These are phyloP conservation scores for Lamellibrachia satsuma DNA, from an alignment of 2,888 invertebrate species.

Conservation along the genomic window DNA sequence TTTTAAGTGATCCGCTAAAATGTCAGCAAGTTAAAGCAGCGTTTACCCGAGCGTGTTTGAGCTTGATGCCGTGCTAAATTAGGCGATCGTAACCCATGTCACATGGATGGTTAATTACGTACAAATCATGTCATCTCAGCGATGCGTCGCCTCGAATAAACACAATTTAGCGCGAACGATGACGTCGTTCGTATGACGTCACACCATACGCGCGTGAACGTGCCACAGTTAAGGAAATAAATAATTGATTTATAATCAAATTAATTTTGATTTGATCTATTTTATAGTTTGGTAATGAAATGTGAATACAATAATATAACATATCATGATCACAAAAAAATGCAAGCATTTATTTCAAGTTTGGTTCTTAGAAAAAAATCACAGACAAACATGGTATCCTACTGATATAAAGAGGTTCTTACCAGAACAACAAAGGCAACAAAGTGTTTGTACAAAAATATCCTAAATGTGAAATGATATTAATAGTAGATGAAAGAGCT, in stretches of 20 bases:
- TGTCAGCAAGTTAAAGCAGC: no score
- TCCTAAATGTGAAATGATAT: no score
- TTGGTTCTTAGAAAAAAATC: no score
- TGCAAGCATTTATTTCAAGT: no score
- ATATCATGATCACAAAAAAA: not conserved
- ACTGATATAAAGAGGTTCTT: no score
- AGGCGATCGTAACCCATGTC: not conserved
- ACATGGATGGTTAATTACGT: not conserved
- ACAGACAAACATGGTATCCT: no score
- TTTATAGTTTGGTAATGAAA: not conserved
- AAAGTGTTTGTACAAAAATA: no score
- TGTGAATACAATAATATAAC: not conserved
- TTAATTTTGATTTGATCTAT: not conserved
- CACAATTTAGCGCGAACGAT: not conserved
- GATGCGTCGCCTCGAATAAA: not conserved
- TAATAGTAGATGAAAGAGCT: no score
- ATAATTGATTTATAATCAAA: not conserved
- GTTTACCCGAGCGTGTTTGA: no score
- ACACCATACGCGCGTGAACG: not conserved
- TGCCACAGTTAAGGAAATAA: not conserved
- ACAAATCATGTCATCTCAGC: not conserved
- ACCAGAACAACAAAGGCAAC: no score
- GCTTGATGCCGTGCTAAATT: not conserved
- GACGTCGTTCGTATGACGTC: not conserved
- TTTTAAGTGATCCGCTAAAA: no score